Conservation (phyloP, 2,888 invertebrate genomes). For the Tetramorium bicarinatum region DNA sequence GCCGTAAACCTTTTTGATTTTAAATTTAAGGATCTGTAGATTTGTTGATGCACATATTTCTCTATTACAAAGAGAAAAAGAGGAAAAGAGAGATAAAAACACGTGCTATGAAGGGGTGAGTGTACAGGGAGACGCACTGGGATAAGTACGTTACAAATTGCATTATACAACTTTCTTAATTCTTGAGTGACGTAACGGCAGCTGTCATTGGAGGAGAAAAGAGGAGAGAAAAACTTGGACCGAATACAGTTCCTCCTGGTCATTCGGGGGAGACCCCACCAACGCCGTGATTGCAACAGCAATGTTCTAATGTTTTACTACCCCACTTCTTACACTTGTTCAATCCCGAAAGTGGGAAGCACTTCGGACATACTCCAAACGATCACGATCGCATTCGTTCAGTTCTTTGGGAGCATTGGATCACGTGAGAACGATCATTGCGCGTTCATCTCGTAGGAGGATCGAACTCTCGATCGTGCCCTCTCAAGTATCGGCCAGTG, state of each 20-base stretch:
- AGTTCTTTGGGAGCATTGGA: slow-evolving; percentile 62
- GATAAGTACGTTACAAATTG: not conserved
- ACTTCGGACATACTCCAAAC: slow-evolving; percentile 32
- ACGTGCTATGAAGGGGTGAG: not conserved
- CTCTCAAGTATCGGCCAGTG: slow-evolving; percentile 24
- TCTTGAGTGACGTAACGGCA: slow-evolving; percentile 4
- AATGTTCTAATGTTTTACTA: slow-evolving; percentile 41
- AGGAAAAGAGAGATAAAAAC: not conserved
- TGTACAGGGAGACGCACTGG: too few relatives aligned
- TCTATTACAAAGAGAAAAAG: not conserved
- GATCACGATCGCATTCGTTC: slow-evolving; percentile 53
- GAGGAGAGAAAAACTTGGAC: not conserved
- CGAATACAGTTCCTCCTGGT: not conserved
- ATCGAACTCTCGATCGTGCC: not conserved
- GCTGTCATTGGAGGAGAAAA: not conserved
- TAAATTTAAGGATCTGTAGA: not conserved
- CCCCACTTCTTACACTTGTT: slow-evolving; percentile 67
- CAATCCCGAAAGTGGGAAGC: slow-evolving; percentile 60
- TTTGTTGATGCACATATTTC: not conserved
- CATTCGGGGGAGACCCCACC: slow-evolving; percentile 39
- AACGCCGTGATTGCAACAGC: slow-evolving; percentile 12
- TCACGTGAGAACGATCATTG: slow-evolving; percentile 58
- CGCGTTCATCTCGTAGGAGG: not conserved
- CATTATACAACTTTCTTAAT: slow-evolving; percentile 47
- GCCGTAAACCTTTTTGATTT: not conserved